These are phyloP conservation scores for Sarcophaga subvicina DNA, from an alignment of 2,888 invertebrate genomes.

Conservation along the genomic window DNA sequence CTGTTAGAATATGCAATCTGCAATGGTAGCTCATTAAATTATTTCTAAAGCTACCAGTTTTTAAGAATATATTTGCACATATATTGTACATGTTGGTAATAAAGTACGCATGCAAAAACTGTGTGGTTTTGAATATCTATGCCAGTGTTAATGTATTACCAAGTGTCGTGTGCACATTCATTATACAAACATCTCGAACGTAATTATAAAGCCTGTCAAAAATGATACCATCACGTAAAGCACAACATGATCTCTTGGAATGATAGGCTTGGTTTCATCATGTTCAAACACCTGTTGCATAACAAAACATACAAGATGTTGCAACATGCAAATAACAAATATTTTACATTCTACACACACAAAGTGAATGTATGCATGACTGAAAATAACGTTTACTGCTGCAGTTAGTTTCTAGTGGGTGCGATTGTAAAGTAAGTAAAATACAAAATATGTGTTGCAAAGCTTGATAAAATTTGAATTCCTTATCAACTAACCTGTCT, in stretches of 20 bases:
- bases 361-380: background rate
- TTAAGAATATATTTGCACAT: too few species aligned
- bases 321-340: slow-evolving; percentile 41
- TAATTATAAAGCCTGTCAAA: background rate
- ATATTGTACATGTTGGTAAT: too few species aligned
- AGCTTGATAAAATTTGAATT: background rate
- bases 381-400: background rate
- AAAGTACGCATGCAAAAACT: too few species aligned
- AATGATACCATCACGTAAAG: background rate
- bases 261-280: slow-evolving; percentile 50
- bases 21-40: too few species aligned
- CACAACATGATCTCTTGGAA: slow-evolving; percentile 37
- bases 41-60: too few species aligned
- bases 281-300: slow-evolving; percentile 65
- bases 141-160: too few species aligned
- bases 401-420: background rate
- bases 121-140: too few species aligned
- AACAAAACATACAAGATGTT: slow-evolving; percentile 30
- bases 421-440: background rate
- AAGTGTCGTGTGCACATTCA: background rate
- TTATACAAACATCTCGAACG: background rate
- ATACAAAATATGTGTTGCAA: background rate
- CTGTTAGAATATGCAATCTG: too few species aligned
- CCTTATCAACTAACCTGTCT: background rate
- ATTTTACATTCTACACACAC: background rate